These are phyloP conservation scores for Athrips mouffetella DNA, from an alignment of 2,888 invertebrate species.

Conservation along the genomic window DNA sequence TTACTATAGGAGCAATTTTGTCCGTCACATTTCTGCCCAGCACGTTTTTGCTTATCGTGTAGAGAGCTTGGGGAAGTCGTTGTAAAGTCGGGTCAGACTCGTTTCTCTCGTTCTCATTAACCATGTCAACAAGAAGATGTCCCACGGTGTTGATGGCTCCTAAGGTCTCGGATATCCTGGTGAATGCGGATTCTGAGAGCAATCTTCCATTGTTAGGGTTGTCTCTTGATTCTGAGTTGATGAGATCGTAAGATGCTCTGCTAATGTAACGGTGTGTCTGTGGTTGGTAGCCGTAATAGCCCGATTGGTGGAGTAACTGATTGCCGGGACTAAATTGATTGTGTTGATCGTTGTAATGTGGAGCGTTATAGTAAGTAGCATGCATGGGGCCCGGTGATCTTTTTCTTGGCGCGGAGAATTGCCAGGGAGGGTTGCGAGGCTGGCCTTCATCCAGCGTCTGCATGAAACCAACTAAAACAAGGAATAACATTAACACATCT, in stretches of 20 bases:
- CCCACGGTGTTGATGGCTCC: slow-evolving; percentile 93
- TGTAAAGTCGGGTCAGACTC: slow-evolving; percentile 62
- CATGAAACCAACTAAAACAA: slow-evolving; percentile 42
- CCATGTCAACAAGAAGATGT: slow-evolving; percentile 90
- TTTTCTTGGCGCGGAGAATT: slow-evolving; percentile 62
- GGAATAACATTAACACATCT: no score
- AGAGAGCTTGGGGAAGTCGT: slow-evolving; percentile 83
- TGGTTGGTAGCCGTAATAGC: slow-evolving; percentile 19
- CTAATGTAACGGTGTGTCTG: slow-evolving; percentile 43
- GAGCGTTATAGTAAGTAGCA: slow-evolving; percentile 28
- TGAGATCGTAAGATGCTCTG: slow-evolving; percentile 43
- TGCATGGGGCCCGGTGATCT: slow-evolving; percentile 54
- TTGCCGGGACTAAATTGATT: slow-evolving; percentile 32
- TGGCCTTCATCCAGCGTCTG: slow-evolving; percentile 50
- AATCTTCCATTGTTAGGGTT: slow-evolving; percentile 68
- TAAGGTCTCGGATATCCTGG: slow-evolving; percentile 80
- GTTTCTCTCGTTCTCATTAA: slow-evolving; percentile 67
- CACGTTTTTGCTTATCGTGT: slow-evolving; percentile 89
- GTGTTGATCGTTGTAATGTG: slow-evolving; percentile 20
- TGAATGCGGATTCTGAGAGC: slow-evolving; percentile 79
- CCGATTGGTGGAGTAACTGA: slow-evolving; percentile 28
- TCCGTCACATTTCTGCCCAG: slow-evolving; percentile 86
- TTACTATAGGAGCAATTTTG: slow-evolving; percentile 85
- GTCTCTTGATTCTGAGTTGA: slow-evolving; percentile 42
- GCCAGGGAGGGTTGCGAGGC: slow-evolving; percentile 59